Conservation (phyloP, 2,888 invertebrate species). For the Eurytoma adleriae region DNA sequence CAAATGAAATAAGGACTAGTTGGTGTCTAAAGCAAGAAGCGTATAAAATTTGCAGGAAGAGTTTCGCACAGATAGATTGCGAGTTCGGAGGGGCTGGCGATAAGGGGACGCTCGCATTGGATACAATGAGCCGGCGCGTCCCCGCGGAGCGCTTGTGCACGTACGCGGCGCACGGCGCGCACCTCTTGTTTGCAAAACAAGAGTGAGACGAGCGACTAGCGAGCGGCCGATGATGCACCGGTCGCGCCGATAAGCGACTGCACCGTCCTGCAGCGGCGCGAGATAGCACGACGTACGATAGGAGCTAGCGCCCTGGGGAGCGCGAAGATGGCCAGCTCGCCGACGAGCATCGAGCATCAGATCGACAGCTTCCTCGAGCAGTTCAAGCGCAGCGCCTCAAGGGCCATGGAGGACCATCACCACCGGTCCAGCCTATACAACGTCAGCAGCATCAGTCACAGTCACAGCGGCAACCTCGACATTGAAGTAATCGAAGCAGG, state of each 20-base stretch:
- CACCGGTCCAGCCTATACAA: conserved; percentile 65
- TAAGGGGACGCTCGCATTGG: too few species aligned
- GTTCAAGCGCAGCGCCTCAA: conserved; percentile 87
- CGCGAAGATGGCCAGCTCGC: conserved; percentile 80
- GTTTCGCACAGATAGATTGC: too few species aligned
- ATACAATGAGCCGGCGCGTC: background rate
- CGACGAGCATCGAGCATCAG: conserved; percentile 87
- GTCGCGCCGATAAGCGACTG: background rate
- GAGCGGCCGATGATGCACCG: background rate
- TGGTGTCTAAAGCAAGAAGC: too few species aligned
- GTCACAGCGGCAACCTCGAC: conserved; percentile 72
- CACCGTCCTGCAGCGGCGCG: background rate
- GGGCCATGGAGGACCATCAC: conserved; percentile 82
- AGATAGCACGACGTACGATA: background rate
- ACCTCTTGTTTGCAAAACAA: too few species aligned
- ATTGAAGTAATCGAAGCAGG: conserved; percentile 73
- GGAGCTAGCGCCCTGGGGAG: background rate
- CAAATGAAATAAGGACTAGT: too few species aligned
- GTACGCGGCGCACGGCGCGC: too few species aligned
- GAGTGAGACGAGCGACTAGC: background rate
- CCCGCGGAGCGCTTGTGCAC: too few species aligned
- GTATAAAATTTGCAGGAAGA: too few species aligned
- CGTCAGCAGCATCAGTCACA: conserved; percentile 71
- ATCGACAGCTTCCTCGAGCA: conserved; percentile 91
- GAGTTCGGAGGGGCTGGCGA: too few species aligned